phyloP scores from a whole-genome alignment of 30 jellyfish, hydroid and myxozoan genomes.

The Cassiopea xamachana region DNA sequence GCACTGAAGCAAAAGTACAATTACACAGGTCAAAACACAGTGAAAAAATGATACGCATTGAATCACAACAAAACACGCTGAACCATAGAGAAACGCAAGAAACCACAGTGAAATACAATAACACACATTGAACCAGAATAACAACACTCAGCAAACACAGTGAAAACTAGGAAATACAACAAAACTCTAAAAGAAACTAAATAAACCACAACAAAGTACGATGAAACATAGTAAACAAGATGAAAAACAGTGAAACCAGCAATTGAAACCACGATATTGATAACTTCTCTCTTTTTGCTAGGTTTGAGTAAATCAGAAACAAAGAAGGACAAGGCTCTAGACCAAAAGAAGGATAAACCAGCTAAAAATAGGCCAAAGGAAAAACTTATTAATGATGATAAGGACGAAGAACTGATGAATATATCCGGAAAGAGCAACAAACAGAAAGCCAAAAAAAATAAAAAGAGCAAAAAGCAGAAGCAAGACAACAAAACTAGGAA shows the following conservation, averaged over 20 bases:
- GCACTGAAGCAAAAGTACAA: not conserved
- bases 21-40: not conserved
- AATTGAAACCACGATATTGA: no score
- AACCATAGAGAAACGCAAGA: not conserved
- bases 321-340: not conserved
- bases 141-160: not conserved
- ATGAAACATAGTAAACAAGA: not conserved
- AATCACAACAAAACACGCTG: not conserved
- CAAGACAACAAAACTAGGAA: slow-evolving; percentile 14
- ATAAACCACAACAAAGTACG: no score
- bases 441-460: not conserved
- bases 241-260: no score
- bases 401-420: slow-evolving; percentile 46
- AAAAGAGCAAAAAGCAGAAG: slow-evolving; percentile 29
- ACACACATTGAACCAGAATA: no score
- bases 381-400: slow-evolving; percentile 41
- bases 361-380: slow-evolving; percentile 35
- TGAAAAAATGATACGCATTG: no score
- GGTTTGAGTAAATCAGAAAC: slow-evolving; percentile 49
- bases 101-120: no score
- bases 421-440: slow-evolving; percentile 40
- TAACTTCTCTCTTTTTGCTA: no score
- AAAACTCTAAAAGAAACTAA: not conserved
- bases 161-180: no score
- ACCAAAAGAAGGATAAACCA: slow-evolving; percentile 56